Base-by-base conservation (phyloP, 2,797 vertebrate species). In the Clarias laeviceps region DNA sequence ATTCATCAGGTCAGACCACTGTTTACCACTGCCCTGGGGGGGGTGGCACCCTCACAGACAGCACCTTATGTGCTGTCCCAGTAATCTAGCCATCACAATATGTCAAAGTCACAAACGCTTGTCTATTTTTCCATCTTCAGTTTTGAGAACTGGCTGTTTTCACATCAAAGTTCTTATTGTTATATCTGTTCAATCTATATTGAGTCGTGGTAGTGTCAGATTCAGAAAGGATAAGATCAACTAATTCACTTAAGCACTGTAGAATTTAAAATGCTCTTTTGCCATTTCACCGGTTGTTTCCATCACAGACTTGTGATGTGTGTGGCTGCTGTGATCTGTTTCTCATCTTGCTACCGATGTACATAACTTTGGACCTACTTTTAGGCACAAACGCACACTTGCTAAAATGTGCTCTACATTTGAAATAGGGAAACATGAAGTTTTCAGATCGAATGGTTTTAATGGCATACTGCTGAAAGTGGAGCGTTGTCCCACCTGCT, bases 401-500 rank as follows among this genome's bases (percentile, higher is more conserved):
- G 57, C 14, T 78, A 61, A n/a, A n/a, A 12, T 12, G n/a, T 57
- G 79, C 64, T 66, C 77, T 80, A 62, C 77, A 64, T 61, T 85
- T 56, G 29, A 78, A 57, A 59, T 69, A 34, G 27, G 59, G 54
- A 54, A 66, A 34, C 45, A 66, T 66, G 34, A 68, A 37, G 83
- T 68, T 37, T 45, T 34, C 29, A 37, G 32, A 78, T 62, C 29
- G 73, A 66, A 40, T 20, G n/a, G 37, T 29, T 37, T 80, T 65
- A 66, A 66, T 6, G 27, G 59, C 11, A 7, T 29, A 65, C 40
- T 74, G 7, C 9, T 54, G 32, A 84, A 84, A 84, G 65, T 82
- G 69, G 79, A 27, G 69, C 79, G 22, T 59, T 66, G 79, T 54
- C 80, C 69, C 70, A 85, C 57, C 50, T 66, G 84, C 79, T 20